Conservation (phyloP, 2,797 vertebrate species). For the Sardinella longiceps region DNA sequence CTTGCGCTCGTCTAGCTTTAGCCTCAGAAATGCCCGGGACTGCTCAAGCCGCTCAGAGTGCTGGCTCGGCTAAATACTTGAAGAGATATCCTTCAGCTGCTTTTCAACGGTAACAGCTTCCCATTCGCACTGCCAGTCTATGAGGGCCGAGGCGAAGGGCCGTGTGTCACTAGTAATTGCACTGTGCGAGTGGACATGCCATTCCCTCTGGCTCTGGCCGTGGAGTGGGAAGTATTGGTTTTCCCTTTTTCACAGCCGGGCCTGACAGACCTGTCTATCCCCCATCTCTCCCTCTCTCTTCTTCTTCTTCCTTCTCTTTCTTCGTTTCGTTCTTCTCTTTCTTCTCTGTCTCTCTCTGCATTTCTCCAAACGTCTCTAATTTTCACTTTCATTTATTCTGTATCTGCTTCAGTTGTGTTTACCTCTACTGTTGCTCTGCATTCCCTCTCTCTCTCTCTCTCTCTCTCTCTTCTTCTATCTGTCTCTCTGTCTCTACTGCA, state of each 20-base stretch:
- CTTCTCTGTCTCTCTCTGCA: not conserved
- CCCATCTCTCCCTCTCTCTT: not conserved
- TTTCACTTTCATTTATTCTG: not conserved
- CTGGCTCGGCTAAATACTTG: slow-evolving; percentile 1
- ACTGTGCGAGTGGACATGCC: not conserved
- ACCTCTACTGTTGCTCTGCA: not conserved
- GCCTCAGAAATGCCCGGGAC: not conserved
- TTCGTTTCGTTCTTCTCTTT: not conserved
- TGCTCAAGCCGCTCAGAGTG: not conserved
- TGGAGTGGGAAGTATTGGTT: not conserved
- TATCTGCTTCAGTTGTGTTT: not conserved
- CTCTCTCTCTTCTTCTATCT: not conserved
- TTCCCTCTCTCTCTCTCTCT: not conserved
- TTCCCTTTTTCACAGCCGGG: not conserved
- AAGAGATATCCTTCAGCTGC: not conserved
- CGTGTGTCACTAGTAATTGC: not conserved
- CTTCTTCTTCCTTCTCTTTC: not conserved
- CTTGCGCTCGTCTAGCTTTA: not conserved
- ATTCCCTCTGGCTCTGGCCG: not conserved
- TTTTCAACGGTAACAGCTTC: not conserved
- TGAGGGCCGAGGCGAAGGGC: not conserved
- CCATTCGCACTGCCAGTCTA: not conserved
- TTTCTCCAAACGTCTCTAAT: not conserved
- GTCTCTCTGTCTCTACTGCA: not conserved
- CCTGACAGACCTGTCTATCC: not conserved